Base-by-base conservation (phyloP, 1,140 invertebrate genomes). In the Archivesica marissinica region DNA sequence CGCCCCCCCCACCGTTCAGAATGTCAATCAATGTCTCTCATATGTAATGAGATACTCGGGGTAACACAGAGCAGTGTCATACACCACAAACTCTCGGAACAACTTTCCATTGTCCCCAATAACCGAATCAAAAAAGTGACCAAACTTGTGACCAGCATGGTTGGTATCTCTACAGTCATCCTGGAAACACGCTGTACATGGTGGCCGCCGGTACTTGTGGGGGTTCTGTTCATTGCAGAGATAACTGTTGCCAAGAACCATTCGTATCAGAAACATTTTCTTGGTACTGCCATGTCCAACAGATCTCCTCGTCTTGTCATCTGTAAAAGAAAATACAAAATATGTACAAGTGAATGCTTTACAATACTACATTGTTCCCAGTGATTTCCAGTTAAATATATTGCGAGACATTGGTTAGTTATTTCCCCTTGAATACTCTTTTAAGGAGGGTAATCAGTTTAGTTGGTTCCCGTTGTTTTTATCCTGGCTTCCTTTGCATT, bases 41-140 rank as follows among this genome's bases (percentile, higher is more conserved):
- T 92, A 92, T 3, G 88, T 90, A 28, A 92, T 91, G 20, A 92
- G 52, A 59, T 88, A 92, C 33, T 92, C 91, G 39, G 91, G 91
- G 52, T 92, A 92, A 56, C 87, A 88, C 56, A 88, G 79, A 20
- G 41, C 39, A 28, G 56, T 64, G 25, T 92, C 89, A 81, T 90
- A 92, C 6, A 92, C 88, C 75, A 89, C 87, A 89, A 92, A 91
- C 68, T 92, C 90, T 52, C 91, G 33, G 41, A 92, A 92, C 9
- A 89, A 56, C 83, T 87, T 88, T 20, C 59, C 33, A 25, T 88
- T 90, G 80, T 90, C 88, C 0, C 85, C 90, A 0, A 90, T 70
- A 3, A 91, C 89, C 9, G 91, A 91, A 39, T 92, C 87, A 78
- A 72, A 89, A 23, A 70, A 17, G 25, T 70, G 66, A 2, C 9